These are phyloP conservation scores for Gopherus flavomarginatus DNA, from an alignment of 2,113 vertebrate species.

Conservation along the genomic window DNA sequence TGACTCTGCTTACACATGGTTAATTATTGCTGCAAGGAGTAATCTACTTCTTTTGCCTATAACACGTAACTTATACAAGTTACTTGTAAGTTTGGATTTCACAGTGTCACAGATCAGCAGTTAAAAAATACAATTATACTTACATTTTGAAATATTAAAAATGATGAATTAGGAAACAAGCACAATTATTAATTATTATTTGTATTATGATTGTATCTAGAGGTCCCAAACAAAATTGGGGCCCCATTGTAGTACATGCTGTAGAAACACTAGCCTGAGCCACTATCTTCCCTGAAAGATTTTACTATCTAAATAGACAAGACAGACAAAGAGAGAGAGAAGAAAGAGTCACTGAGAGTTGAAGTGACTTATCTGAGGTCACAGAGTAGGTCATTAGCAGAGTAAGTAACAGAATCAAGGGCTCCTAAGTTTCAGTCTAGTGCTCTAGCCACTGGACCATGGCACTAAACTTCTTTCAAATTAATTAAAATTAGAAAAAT, in stretches of 20 bases:
- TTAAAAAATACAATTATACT: neutral
- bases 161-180: fast-evolving
- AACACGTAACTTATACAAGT: neutral
- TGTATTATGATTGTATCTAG: neutral
- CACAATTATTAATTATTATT: neutral
- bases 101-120: neutral
- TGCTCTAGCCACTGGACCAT: neutral
- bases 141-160: neutral
- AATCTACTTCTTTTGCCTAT: neutral
- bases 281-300: neutral
- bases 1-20: too few relatives aligned
- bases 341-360: neutral
- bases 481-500: neutral
- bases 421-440: neutral
- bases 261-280: neutral
- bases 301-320: neutral
- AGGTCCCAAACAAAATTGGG: neutral
- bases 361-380: neutral
- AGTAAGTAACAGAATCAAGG: fast-evolving
- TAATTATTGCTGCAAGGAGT: neutral
- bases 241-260: fast-evolving
- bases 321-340: conserved; percentile 1
- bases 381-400: neutral
- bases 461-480: neutral
- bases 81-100: neutral